Percentiles rank a stretch among this genome's conserved stretches.
Evolutionary conservation across 2,888 invertebrate genomes (phyloP).

Genomic region (Rhorus exstirpatorius): DNA sequence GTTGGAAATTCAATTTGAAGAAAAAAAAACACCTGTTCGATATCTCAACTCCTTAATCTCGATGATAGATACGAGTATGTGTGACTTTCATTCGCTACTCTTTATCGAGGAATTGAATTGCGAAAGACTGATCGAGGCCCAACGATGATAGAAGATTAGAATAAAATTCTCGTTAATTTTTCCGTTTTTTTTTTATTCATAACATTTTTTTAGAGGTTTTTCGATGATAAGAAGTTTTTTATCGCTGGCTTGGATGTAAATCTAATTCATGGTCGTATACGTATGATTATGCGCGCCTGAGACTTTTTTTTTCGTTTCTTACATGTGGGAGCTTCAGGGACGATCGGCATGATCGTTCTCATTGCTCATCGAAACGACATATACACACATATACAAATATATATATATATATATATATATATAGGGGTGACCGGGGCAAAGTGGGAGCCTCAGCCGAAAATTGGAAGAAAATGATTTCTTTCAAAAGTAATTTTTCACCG

Average conservation of each 20-base stretch:
- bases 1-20: neutral
- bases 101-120: neutral
- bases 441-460: neutral
- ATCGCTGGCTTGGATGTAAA: conserved; percentile 15
- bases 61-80: neutral
- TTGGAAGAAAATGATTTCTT: neutral
- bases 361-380: conserved; percentile 24
- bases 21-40: neutral
- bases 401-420: neutral
- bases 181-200: neutral
- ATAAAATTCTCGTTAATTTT: neutral
- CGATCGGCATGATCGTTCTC: conserved; percentile 49
- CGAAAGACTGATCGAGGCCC: neutral
- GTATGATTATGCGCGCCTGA: conserved; percentile 10
- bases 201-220: too few species aligned
- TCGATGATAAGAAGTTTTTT: too few species aligned
- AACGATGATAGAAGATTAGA: conserved; percentile 1
- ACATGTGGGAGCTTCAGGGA: conserved; percentile 40
- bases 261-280: conserved; percentile 40
- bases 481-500: too few species aligned
- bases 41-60: neutral
- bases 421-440: too few species aligned
- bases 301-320: neutral
- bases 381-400: neutral
- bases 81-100: neutral